A percentile compares a stretch with the other conserved stretches of the same genome.
Conservation (phyloP, 2,797 vertebrate species). For the Enteromius argenteus region DNA sequence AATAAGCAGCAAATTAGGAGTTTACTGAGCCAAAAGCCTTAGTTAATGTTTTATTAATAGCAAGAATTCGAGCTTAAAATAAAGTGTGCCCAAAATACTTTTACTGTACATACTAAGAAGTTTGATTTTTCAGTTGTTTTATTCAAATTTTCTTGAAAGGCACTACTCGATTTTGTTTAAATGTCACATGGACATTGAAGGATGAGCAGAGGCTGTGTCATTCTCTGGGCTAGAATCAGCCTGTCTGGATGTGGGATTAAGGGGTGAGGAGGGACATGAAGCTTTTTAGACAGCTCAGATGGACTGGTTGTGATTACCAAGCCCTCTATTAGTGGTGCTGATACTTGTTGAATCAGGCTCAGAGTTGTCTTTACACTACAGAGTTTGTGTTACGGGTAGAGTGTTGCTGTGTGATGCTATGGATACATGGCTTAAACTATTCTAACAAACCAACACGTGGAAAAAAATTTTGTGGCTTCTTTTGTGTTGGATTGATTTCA, state of each 20-base stretch:
- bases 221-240: slow-evolving; percentile 73
- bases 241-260: slow-evolving; percentile 81
- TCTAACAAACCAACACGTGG: slow-evolving; percentile 24
- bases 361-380: slow-evolving; percentile 11
- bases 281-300: slow-evolving; percentile 69
- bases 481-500: slow-evolving; percentile 34
- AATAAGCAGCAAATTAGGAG: not conserved
- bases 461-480: slow-evolving; percentile 34
- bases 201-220: slow-evolving; percentile 65
- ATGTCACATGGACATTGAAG: slow-evolving; percentile 42
- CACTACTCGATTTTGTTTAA: not conserved
- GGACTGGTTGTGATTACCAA: slow-evolving; percentile 42
- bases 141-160: not conserved
- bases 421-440: slow-evolving; percentile 22
- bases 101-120: not conserved
- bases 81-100: not conserved
- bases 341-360: slow-evolving; percentile 29
- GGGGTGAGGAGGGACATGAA: slow-evolving; percentile 69
- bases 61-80: not conserved
- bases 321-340: slow-evolving; percentile 7
- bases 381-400: slow-evolving; percentile 24
- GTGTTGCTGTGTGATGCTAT: slow-evolving; percentile 34
- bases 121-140: not conserved
- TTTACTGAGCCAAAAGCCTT: not conserved
- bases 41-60: not conserved